These are phyloP conservation scores for Aix galericulata DNA, from an alignment of 2,113 vertebrate genomes.

Conservation along the genomic window DNA sequence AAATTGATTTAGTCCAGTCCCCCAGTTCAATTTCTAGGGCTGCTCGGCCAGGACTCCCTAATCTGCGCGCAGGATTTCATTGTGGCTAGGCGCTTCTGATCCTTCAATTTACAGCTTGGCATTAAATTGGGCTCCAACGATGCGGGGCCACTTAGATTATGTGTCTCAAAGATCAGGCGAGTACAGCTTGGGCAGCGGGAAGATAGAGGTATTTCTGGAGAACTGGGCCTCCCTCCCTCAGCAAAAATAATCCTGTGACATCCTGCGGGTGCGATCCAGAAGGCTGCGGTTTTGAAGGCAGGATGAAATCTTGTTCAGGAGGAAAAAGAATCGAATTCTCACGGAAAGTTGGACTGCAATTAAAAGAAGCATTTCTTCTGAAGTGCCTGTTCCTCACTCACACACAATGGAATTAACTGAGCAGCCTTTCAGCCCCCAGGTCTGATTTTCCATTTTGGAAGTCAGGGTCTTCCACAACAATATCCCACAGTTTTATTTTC, in stretches of 20 bases:
- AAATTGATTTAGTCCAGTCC: constrained; percentile 58
- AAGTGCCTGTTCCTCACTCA: not conserved
- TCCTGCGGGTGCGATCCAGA: not conserved
- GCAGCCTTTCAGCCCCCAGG: not conserved
- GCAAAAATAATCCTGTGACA: constrained; percentile 20
- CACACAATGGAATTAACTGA: not conserved
- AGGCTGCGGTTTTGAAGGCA: not conserved
- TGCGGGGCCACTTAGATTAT: constrained; percentile 53
- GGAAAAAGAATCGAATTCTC: constrained; percentile 12
- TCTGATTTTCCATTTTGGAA: constrained; percentile 36
- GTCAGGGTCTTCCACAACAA: constrained; percentile 1
- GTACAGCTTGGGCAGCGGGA: not conserved
- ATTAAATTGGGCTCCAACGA: constrained; percentile 67
- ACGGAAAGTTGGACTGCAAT: not conserved
- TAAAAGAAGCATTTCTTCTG: constrained; percentile 6
- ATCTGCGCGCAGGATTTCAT: constrained; percentile 66
- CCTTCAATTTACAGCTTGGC: constrained; percentile 55
- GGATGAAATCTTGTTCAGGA: constrained; percentile 13
- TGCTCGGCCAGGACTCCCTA: constrained; percentile 36
- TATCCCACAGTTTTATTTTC: not conserved
- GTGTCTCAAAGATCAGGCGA: constrained; percentile 43
- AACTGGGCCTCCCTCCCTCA: not conserved
- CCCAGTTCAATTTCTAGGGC: constrained; percentile 53
- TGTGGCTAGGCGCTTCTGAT: constrained; percentile 46
- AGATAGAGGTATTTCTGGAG: not conserved